Percentiles rank a stretch among this genome's conserved stretches.
phyloP scores from a whole-genome alignment of 1,140 invertebrate species.

The Nasonia vitripennis region DNA sequence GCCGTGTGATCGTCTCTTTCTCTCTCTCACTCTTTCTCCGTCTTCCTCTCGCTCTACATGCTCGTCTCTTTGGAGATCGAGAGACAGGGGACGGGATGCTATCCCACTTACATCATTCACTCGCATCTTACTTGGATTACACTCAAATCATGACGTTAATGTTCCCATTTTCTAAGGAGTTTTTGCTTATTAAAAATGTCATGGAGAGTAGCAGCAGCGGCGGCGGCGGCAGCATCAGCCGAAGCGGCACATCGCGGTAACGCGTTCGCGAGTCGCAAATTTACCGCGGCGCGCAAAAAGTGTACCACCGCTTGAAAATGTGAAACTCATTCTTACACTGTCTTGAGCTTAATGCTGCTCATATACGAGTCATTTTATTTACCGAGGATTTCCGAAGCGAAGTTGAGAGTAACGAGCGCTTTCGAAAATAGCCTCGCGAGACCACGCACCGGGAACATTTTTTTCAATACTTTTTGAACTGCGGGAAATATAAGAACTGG shows the following conservation, averaged over 20 bases:
- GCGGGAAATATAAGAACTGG: too few relatives aligned
- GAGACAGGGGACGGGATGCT: conserved; percentile 17
- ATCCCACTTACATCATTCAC: conserved; percentile 49
- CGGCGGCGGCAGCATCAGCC: neutral
- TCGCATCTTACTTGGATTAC: conserved; percentile 42
- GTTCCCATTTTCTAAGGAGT: conserved; percentile 35
- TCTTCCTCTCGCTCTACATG: conserved; percentile 39
- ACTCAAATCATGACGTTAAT: conserved; percentile 51
- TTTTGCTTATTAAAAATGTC: conserved; percentile 51
- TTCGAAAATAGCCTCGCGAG: neutral
- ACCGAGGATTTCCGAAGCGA: neutral
- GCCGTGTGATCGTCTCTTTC: conserved; percentile 21
- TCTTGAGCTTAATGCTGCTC: neutral
- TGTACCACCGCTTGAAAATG: conserved; percentile 23
- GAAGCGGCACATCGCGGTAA: neutral
- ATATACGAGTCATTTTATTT: conserved; percentile 3
- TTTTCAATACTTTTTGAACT: neutral
- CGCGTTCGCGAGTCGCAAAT: conserved; percentile 7
- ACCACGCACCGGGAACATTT: neutral
- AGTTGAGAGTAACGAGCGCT: neutral
- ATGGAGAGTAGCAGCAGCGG: neutral
- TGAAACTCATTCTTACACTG: conserved; percentile 39
- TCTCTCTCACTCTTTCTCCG: neutral
- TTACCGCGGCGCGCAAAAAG: conserved; percentile 34
- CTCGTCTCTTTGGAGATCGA: conserved; percentile 4